Evolutionary conservation across 2,113 vertebrate species (phyloP).

Genomic region (Oreochromis niloticus): DNA sequence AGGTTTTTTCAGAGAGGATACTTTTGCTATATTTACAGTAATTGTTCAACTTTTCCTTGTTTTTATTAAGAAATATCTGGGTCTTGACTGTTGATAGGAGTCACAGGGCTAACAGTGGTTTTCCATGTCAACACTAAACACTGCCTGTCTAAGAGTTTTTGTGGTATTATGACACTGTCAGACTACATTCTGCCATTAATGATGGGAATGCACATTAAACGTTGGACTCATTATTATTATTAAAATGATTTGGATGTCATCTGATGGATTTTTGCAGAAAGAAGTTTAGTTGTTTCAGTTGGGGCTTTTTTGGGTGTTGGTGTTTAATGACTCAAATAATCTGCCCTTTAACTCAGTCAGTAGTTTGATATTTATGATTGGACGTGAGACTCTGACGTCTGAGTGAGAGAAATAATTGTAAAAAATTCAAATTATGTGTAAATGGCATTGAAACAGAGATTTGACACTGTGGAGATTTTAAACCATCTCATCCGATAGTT

Average conservation of each 20-base stretch:
- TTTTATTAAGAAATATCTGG: accelerated
- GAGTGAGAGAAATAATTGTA: not conserved
- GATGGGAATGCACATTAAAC: not conserved
- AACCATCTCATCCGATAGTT: not conserved
- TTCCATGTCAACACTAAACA: not conserved
- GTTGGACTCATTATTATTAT: not conserved
- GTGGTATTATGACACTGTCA: not conserved
- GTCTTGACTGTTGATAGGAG: not conserved
- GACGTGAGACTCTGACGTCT: not conserved
- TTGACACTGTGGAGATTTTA: not conserved
- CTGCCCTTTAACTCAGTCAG: not conserved
- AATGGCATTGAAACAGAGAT: accelerated
- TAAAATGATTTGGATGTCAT: not conserved
- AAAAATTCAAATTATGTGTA: not conserved
- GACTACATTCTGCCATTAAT: not conserved
- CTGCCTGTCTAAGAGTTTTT: not conserved
- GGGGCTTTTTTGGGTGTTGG: accelerated
- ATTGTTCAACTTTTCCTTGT: not conserved
- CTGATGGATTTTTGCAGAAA: not conserved
- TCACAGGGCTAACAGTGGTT: not conserved
- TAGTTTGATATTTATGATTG: not conserved
- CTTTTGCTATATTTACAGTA: not conserved
- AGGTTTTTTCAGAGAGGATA: not conserved
- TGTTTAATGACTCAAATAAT: not conserved
- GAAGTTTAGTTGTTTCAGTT: not conserved